phyloP scores from a whole-genome alignment of 35 echinoderm and acorn worm genomes.

The Hemicentrotus pulcherrimus region DNA sequence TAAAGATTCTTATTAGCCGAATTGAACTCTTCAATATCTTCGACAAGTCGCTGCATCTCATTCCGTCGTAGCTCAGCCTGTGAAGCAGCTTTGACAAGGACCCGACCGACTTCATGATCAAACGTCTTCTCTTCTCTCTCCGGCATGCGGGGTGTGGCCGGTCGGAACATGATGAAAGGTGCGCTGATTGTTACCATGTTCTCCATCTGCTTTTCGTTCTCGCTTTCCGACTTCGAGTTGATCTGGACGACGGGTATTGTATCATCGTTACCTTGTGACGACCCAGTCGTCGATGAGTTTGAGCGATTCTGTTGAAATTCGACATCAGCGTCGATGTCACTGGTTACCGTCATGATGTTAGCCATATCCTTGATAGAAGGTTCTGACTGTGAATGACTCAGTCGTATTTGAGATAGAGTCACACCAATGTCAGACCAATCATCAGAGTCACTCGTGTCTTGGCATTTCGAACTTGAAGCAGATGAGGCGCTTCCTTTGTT shows the following conservation, averaged over 20 bases:
- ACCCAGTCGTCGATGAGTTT: not conserved
- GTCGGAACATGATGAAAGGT: slow-evolving; percentile 55
- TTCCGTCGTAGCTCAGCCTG: slow-evolving; percentile 47
- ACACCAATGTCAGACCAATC: slow-evolving; percentile 25
- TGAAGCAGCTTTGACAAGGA: slow-evolving; percentile 46
- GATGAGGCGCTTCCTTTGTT: not conserved
- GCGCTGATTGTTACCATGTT: slow-evolving; percentile 9
- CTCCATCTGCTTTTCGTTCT: slow-evolving; percentile 8
- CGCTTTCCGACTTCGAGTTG: slow-evolving; percentile 27
- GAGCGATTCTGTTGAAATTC: not conserved
- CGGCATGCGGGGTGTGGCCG: slow-evolving; percentile 48
- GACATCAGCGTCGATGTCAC: not conserved
- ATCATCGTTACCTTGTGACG: not conserved
- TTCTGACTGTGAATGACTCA: slow-evolving; percentile 41
- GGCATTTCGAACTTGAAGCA: not conserved
- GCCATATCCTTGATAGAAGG: slow-evolving; percentile 34
- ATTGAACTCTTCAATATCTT: slow-evolving; percentile 68
- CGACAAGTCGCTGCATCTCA: slow-evolving; percentile 42
- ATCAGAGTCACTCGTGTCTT: not conserved
- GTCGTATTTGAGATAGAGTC: slow-evolving; percentile 21
- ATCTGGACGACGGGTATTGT: slow-evolving; percentile 17
- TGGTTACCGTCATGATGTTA: not conserved
- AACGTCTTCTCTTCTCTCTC: slow-evolving; percentile 56
- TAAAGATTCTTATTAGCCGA: slow-evolving; percentile 43
- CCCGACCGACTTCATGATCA: slow-evolving; percentile 40